Evolutionary conservation across 2,888 invertebrate species (phyloP), one percentile per base, ranked within the genome.

Genomic region (Bombylius discolor): DNA sequence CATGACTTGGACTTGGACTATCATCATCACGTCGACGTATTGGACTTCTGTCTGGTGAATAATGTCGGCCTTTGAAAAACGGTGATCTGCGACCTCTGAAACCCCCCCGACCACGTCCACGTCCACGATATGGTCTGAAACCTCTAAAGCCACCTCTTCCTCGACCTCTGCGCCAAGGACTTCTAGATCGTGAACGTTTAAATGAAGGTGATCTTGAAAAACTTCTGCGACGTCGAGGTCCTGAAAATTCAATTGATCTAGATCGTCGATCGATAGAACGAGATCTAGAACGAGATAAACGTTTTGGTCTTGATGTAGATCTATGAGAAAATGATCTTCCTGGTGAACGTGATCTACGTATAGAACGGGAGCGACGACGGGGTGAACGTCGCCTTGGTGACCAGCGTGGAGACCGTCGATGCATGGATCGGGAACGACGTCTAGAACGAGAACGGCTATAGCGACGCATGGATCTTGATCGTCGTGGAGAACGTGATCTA

Each of bases 41-140:
- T 5, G 51, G 51, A 23, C 55, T 55, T 8, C 31, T 39, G n/a
- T 55, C 51, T 14, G 14, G 45, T 14, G 45, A 45, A 47, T 47
- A 51, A 9, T 51, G 47, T 4, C 33, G 23, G n/a, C 51, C 50
- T 34, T 51, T 76, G 14, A 60, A 59, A 50, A 61, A 62, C 36
- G 59, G 61, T 23, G 59, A 59, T 4, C 66, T 53, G 11, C 57
- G 59, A 5, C 64, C 64, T 8, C 64, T 47, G 32, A 14, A 46
- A 23, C 73, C 69, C 4, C 74, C 71, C 44, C 69, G 76, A 65
- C 63, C 79, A 68, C 66, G 77, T 67, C 61, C 78, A 4, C 79
- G 78, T 53, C 82, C 79, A 46, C 79, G 78, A 68, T 77, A 78
- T 56, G 76, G 76, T 5, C 59, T 50, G 47, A 87, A 1, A 86